phyloP scores from a whole-genome alignment of 2,888 invertebrate species.

The Herminia tarsipennalis region DNA sequence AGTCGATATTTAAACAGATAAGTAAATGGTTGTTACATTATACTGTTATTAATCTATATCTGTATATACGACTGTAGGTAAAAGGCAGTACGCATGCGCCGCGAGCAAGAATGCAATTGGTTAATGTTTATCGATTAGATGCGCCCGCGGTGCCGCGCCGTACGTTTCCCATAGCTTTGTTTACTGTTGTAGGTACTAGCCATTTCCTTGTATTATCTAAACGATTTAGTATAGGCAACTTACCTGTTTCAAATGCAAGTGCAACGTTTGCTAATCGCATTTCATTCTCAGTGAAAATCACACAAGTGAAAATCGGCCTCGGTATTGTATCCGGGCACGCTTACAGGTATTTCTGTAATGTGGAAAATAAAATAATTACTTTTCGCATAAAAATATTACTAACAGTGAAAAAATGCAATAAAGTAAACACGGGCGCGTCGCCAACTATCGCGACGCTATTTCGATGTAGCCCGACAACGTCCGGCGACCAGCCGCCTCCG shows the following conservation, averaged over 20 bases:
- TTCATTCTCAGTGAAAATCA: slow-evolving; percentile 3
- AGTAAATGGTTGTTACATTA: slow-evolving; percentile 37
- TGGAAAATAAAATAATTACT: slow-evolving; percentile 54
- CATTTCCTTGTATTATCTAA: slow-evolving; percentile 32
- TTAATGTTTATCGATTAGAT: slow-evolving; percentile 74
- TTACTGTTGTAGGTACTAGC: slow-evolving; percentile 43
- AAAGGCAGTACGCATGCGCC: slow-evolving; percentile 43
- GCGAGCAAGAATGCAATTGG: slow-evolving; percentile 61
- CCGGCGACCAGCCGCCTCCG: slow-evolving; percentile 40
- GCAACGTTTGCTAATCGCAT: background rate
- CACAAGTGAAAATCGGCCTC: slow-evolving; percentile 14
- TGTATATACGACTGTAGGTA: slow-evolving; percentile 16
- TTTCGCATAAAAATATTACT: slow-evolving; percentile 56
- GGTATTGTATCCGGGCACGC: slow-evolving; percentile 27
- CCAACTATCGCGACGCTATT: slow-evolving; percentile 73
- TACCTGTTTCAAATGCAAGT: slow-evolving; percentile 2
- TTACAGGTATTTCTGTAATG: slow-evolving; percentile 43
- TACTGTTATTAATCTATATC: slow-evolving; percentile 21
- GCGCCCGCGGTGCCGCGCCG: slow-evolving; percentile 53
- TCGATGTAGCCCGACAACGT: slow-evolving; percentile 61
- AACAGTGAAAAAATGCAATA: slow-evolving; percentile 65
- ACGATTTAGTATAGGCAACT: slow-evolving; percentile 10
- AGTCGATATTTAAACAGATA: slow-evolving; percentile 37
- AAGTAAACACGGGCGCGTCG: slow-evolving; percentile 66
- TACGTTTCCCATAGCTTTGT: slow-evolving; percentile 53